A percentile compares a stretch with the other conserved stretches of the same genome.
Conservation (phyloP, 2,113 vertebrate genomes). For the Cebidichthys violaceus region DNA sequence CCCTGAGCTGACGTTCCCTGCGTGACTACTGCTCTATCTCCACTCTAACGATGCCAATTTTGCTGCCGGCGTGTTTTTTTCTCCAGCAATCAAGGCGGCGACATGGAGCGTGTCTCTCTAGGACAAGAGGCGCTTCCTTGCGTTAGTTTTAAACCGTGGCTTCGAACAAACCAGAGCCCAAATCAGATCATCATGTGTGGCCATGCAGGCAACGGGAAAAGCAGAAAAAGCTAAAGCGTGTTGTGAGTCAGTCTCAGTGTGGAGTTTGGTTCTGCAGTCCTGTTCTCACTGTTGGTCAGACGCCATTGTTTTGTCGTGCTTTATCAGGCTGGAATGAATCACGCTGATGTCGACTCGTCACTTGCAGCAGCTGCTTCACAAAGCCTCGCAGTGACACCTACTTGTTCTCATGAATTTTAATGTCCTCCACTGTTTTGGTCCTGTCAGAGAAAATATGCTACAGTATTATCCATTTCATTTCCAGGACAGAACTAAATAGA, state of each 20-base stretch:
- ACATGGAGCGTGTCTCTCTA: background rate
- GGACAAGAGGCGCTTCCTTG: constrained; percentile 4
- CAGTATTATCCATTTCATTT: background rate
- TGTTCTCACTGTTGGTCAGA: background rate
- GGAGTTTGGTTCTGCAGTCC: background rate
- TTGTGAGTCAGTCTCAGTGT: constrained; percentile 1
- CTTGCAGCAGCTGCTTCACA: constrained; percentile 23
- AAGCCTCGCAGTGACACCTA: constrained; percentile 15
- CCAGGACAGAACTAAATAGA: background rate
- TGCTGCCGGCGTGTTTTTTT: constrained; percentile 31
- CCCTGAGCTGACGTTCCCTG: background rate
- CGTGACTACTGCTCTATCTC: background rate
- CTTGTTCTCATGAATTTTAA: constrained; percentile 42
- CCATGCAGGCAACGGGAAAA: background rate
- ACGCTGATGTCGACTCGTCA: constrained; percentile 21
- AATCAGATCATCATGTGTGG: too few species aligned
- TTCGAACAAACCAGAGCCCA: too few species aligned
- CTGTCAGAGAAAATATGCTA: constrained; percentile 17
- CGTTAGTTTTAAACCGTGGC: too few species aligned
- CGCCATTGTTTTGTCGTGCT: background rate
- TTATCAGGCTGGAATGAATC: constrained; percentile 23
- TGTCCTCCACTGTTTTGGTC: constrained; percentile 21
- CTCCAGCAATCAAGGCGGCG: background rate
- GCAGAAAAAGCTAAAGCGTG: background rate
- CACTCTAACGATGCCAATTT: constrained; percentile 6